Evolutionary conservation across 2,888 invertebrate species (phyloP).

Genomic region (Ptychoptera albimana): DNA sequence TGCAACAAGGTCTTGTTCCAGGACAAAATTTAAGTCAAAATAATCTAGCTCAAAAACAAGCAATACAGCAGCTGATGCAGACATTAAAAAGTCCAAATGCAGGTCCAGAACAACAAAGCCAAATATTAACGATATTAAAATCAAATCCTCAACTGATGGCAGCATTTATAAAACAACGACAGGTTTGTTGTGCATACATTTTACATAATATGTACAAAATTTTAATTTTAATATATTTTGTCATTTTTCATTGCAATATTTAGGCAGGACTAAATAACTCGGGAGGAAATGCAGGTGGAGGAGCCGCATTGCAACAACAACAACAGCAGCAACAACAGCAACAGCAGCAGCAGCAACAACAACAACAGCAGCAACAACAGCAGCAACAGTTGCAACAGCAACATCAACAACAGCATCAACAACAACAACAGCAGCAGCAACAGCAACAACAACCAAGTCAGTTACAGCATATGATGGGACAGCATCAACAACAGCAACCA

Average conservation of each 20-base stretch:
- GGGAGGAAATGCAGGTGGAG: no score
- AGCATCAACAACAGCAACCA: slow-evolving; percentile 21
- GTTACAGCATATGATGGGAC: slow-evolving; percentile 28
- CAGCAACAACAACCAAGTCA: slow-evolving; percentile 21
- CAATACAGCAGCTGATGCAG: slow-evolving; percentile 72
- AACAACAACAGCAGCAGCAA: slow-evolving; percentile 23
- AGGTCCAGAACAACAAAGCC: slow-evolving; percentile 73
- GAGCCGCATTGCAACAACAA: slow-evolving; percentile 9
- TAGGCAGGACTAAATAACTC: no score
- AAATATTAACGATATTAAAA: slow-evolving; percentile 77
- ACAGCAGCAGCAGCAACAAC: slow-evolving; percentile 18
- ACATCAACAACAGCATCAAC: slow-evolving; percentile 21
- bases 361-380: no score
- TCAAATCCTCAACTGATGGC: slow-evolving; percentile 92
- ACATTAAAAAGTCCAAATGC: slow-evolving; percentile 80
- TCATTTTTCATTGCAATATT: no score
- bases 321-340: no score
- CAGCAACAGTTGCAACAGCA: slow-evolving; percentile 9
- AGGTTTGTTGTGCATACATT: slow-evolving; percentile 29
- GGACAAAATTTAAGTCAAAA: slow-evolving; percentile 24
- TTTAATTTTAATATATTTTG: no score
- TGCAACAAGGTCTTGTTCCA: slow-evolving; percentile 30
- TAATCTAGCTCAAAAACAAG: slow-evolving; percentile 40
- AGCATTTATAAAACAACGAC: slow-evolving; percentile 80
- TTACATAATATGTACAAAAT: no score